Evolutionary conservation across 2,888 invertebrate species (phyloP).

Genomic region (Synergus umbraculus): DNA sequence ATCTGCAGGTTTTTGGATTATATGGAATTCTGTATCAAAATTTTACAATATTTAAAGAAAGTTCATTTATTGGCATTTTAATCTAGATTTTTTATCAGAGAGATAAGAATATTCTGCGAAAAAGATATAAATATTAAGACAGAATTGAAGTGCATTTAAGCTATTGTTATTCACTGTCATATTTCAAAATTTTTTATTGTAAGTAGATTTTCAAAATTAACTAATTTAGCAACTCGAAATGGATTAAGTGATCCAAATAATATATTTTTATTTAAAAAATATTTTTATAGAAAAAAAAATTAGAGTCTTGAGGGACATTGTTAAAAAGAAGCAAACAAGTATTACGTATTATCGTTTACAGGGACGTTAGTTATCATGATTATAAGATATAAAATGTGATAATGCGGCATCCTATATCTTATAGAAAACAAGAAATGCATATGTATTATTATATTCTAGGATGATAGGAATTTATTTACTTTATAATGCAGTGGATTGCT

Average conservation of each 20-base stretch:
- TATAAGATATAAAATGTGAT: not conserved
- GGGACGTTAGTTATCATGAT: conserved; percentile 6
- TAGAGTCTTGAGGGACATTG: not conserved
- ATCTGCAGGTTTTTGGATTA: not conserved
- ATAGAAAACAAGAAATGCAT: not conserved
- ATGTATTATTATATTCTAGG: no score
- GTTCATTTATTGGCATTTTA: not conserved
- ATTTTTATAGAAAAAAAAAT: not conserved
- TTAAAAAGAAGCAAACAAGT: conserved; percentile 7
- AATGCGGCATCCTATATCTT: not conserved
- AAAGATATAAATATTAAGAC: not conserved
- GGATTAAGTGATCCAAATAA: no score
- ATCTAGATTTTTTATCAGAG: not conserved
- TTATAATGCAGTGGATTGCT: not conserved
- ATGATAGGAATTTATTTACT: conserved; percentile 1
- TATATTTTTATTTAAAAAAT: no score
- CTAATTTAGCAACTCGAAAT: no score
- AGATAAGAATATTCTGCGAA: not conserved
- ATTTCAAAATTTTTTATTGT: no score
- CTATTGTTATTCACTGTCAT: not conserved
- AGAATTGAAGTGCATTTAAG: not conserved
- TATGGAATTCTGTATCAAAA: not conserved
- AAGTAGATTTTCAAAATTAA: no score
- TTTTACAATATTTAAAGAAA: not conserved
- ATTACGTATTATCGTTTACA: conserved; percentile 28